A percentile compares a stretch with the other conserved stretches of the same genome.
These are phyloP conservation scores for Ellobium chinense DNA, from an alignment of 2,888 invertebrate species.

Conservation along the genomic window DNA sequence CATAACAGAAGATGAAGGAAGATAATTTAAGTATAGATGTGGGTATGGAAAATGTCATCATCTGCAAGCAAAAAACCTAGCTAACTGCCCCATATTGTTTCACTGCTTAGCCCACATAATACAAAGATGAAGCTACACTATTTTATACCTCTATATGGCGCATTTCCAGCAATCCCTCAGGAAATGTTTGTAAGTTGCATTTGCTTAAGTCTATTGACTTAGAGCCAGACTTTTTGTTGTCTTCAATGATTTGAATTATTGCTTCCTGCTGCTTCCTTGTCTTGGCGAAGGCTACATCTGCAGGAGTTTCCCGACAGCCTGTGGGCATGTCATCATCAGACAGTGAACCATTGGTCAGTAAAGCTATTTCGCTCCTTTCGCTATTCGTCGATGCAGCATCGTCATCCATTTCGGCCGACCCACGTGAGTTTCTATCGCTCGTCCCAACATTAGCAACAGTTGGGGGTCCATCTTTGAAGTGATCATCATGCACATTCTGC, in stretches of 20 bases:
- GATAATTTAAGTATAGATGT: too few relatives aligned
- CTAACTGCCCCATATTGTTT: too few relatives aligned
- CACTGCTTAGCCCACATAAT: too few relatives aligned
- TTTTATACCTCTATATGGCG: slow-evolving; percentile 71
- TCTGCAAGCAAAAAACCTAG: too few relatives aligned
- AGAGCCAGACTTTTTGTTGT: slow-evolving; percentile 59
- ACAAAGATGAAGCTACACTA: too few relatives aligned
- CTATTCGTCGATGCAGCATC: too few relatives aligned
- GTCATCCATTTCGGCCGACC: background rate
- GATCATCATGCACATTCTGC: too few relatives aligned
- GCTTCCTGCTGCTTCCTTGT: slow-evolving; percentile 61
- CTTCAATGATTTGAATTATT: slow-evolving; percentile 61
- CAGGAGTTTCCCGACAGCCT: slow-evolving; percentile 27
- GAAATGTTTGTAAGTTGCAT: slow-evolving; percentile 65
- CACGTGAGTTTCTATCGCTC: background rate
- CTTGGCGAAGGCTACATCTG: slow-evolving; percentile 59
- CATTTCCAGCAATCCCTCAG: slow-evolving; percentile 68
- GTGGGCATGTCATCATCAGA: background rate
- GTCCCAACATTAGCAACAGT: too few relatives aligned
- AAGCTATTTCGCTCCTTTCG: slow-evolving; percentile 2
- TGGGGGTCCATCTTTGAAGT: too few relatives aligned
- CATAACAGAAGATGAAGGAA: too few relatives aligned
- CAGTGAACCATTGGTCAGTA: background rate
- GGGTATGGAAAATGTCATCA: too few relatives aligned
- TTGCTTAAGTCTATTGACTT: slow-evolving; percentile 69